Evolutionary conservation across 2,113 vertebrate species (phyloP).

Genomic region (Hippopotamus amphibius): DNA sequence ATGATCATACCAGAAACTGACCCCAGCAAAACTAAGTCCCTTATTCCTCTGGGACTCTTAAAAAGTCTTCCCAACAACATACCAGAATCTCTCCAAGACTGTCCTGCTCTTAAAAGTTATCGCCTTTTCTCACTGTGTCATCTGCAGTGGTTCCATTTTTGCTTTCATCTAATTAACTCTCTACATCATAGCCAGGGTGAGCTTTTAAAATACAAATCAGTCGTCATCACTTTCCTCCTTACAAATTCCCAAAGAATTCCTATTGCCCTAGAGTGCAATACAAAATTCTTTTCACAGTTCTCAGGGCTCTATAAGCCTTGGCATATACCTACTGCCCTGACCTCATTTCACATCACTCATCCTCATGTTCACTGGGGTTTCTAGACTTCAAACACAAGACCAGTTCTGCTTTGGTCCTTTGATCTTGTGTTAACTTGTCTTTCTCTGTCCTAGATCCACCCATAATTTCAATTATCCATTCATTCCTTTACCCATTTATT

Average conservation of each 20-base stretch:
- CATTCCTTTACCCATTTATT: background rate
- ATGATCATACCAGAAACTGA: background rate
- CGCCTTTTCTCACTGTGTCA: background rate
- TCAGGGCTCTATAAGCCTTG: background rate
- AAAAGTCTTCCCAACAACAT: background rate
- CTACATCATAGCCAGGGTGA: background rate
- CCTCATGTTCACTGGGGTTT: background rate
- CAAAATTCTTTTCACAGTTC: background rate
- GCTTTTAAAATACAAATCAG: background rate
- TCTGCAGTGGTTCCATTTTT: background rate
- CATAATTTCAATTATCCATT: background rate
- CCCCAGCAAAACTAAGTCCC: background rate
- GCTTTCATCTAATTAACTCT: background rate
- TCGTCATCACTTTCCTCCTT: background rate
- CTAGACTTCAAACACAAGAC: background rate
- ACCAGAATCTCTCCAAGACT: background rate
- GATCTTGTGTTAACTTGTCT: background rate
- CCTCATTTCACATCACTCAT: background rate
- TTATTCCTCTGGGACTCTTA: background rate
- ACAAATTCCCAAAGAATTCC: background rate
- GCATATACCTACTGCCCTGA: background rate
- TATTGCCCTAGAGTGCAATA: background rate
- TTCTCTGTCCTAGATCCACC: background rate
- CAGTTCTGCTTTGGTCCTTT: background rate
- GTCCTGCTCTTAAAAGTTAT: background rate